Evolutionary conservation across 2,888 invertebrate species (phyloP), one percentile per base, ranked within the genome.

Genomic region (Polydrusus cervinus): DNA sequence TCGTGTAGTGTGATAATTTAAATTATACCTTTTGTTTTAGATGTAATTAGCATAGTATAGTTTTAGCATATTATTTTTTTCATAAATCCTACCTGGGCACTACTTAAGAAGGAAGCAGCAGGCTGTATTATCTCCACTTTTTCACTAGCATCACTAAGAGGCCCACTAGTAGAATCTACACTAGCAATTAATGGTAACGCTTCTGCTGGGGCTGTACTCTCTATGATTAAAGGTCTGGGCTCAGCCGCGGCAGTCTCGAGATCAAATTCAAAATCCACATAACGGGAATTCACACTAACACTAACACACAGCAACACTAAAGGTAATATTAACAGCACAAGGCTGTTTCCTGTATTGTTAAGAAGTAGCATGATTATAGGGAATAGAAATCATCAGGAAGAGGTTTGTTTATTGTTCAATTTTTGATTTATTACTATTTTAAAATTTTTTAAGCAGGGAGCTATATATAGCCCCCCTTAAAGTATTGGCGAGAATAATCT

Each of bases 61-160:
- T 30, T n/a, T n/a, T n/a, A n/a, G n/a, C n/a, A 8, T 40, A 40
- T 40, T 40, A 6, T 1, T 40, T 40, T 43, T n/a, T 34, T 10
- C 34, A 34, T 13, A 3, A 43, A 0, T 43, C n/a, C n/a, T 67
- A 69, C 66, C 53, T 79, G 68, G 5, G 77, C 75, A 74, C 82
- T 83, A 65, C 82, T 84, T 0, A 84, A 83, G 77, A 85, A 85
- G 1, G 83, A 81, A 18, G 84, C n/a, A 13, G 85, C 86, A 47
- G 79, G 81, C 34, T 80, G 79, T 10, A 86, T 78, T 34, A 84
- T 73, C 78, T 86, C 84, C 25, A 84, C 78, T 77, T 81, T 82
- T 80, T 83, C 83, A 81, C 84, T 84, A 38, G 84, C 83, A 61
- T 71, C 78, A 77, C 78, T 79, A 53, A 78, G 49, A 13, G 78